Conservation (phyloP, 2,888 invertebrate genomes). For the Drosophila rellima region DNA sequence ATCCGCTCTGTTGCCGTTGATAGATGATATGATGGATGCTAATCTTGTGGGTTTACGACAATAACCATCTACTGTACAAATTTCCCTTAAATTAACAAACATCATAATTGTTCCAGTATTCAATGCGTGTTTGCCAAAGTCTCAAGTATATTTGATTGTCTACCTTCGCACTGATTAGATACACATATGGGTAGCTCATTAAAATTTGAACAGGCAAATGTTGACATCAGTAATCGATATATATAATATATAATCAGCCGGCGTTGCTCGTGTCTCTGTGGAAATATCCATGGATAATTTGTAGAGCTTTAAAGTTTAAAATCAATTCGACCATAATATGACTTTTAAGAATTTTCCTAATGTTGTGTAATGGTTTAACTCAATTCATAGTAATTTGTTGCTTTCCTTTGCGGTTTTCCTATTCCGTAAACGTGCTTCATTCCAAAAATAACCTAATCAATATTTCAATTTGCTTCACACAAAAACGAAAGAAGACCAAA, state of each 20-base stretch:
- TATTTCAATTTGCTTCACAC: slow-evolving; percentile 53
- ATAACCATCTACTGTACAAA: slow-evolving; percentile 5
- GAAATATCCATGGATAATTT: not conserved
- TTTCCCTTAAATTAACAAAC: slow-evolving; percentile 42
- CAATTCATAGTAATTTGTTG: slow-evolving; percentile 19
- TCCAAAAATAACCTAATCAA: slow-evolving; percentile 66
- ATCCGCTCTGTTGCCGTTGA: slow-evolving; percentile 12
- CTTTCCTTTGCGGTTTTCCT: slow-evolving; percentile 13
- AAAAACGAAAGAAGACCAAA: not conserved
- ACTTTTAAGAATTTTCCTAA: too few relatives aligned
- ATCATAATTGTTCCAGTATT: slow-evolving; percentile 45
- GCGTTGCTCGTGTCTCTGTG: not conserved
- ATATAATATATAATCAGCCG: not conserved
- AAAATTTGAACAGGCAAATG: slow-evolving; percentile 22
- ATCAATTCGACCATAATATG: not conserved
- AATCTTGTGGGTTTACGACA: slow-evolving; percentile 16
- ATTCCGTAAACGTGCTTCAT: not conserved
- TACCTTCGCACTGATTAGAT: slow-evolving; percentile 24
- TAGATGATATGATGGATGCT: slow-evolving; percentile 19
- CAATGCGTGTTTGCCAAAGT: slow-evolving; percentile 42
- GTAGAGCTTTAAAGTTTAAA: not conserved
- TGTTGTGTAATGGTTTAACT: not conserved
- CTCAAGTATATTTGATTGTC: slow-evolving; percentile 34
- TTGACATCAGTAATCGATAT: not conserved
- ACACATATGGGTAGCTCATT: slow-evolving; percentile 35